phyloP scores from a whole-genome alignment of 2,797 vertebrate species.

The Enteromius thamalakanensis region DNA sequence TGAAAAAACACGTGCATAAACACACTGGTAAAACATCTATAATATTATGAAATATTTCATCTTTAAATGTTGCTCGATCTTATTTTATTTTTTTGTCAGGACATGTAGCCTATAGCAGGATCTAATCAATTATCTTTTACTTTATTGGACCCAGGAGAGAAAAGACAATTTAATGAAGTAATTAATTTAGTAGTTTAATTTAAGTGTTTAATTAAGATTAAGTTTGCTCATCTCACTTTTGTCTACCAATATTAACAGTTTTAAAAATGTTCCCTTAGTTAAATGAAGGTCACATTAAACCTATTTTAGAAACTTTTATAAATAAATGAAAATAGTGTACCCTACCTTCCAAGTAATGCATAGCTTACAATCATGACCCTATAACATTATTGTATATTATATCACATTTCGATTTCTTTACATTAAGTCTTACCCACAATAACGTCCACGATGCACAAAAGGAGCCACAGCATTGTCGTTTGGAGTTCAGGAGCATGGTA shows the following conservation, averaged over 20 bases:
- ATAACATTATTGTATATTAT: neutral
- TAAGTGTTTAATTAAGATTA: neutral
- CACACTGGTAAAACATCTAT: too few species aligned
- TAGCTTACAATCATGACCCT: neutral
- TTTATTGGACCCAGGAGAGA: neutral
- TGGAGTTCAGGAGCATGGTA: neutral
- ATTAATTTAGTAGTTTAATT: too few species aligned
- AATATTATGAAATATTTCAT: too few species aligned
- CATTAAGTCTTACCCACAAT: constrained; percentile 7
- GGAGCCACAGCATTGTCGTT: neutral
- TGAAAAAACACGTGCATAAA: neutral
- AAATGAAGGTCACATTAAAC: neutral
- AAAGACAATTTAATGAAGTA: neutral
- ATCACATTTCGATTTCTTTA: neutral
- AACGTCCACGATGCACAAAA: neutral
- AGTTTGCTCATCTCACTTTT: neutral
- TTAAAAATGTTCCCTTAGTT: neutral
- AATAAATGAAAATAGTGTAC: neutral
- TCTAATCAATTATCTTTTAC: neutral
- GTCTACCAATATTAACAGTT: neutral
- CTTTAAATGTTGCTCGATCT: too few species aligned
- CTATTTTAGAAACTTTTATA: neutral
- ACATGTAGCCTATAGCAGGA: neutral
- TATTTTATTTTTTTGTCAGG: too few species aligned
- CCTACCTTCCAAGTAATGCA: neutral